Evolutionary conservation across 2,113 vertebrate species (phyloP), one percentile per base, ranked within the genome.

Genomic region (Antigone vipio): DNA sequence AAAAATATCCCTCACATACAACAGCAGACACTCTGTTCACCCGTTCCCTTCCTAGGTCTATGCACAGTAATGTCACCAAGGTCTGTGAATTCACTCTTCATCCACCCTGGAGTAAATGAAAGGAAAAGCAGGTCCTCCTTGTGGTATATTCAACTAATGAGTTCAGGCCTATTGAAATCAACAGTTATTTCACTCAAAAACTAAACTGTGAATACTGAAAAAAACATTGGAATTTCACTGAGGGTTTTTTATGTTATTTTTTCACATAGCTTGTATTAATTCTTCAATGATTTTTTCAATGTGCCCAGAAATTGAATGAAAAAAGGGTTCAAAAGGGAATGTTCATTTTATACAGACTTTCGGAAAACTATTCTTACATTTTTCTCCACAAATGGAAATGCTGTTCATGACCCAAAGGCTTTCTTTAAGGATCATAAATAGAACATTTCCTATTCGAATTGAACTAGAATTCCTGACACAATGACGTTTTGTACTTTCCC

Each of bases 371-470:
- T 79, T 91, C 68, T 82, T 81, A 56, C 47, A 44, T 78, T 92
- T 95, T 92, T 74, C 67, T 91, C 64, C 79, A 90, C 76, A 95
- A 95, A 87, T 62, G 52, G 79, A 92, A 94, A 71, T 40, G 26
- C 26, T 89, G 47, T 63, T 89, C 84, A n/a, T 73, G 45, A 94
- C 50, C 72, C 26, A 42, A 92, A 64, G 40, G 68, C 64, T 87
- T 89, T 80, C 76, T 91, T 83, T 60, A 93, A 89, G 68, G 44
- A 86, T 83, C 83, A 91, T 64, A 95, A 93, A 84, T 29, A 88
- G 63, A 89, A 91, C 52, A 80, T 74, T 47, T 88, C 49, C 50
- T 81, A 63, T 85, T 82, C 3, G 7, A 96, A 89, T 60, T 38
- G 68, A 67, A 84, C 47, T 76, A 69, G 72, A 94, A 88, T 59